phyloP scores from a whole-genome alignment of 2,888 invertebrate species.

The Agonum fuliginosum region DNA sequence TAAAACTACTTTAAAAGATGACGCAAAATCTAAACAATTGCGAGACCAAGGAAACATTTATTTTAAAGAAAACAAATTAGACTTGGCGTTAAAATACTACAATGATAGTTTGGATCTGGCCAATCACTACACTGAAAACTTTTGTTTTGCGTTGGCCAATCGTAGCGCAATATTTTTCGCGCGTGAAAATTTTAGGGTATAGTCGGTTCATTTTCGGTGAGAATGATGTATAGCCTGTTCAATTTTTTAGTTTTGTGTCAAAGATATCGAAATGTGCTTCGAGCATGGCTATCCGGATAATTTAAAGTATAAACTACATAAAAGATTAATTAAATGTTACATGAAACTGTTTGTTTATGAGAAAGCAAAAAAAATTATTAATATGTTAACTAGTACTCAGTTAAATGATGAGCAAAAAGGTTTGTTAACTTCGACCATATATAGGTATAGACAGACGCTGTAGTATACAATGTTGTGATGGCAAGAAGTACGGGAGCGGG shows the following conservation, averaged over 20 bases:
- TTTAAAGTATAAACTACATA: slow-evolving; percentile 78
- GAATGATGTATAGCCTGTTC: not conserved
- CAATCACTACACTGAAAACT: slow-evolving; percentile 74
- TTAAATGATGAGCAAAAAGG: too few relatives aligned
- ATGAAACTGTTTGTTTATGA: slow-evolving; percentile 71
- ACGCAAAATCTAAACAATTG: slow-evolving; percentile 67
- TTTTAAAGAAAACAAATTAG: slow-evolving; percentile 75
- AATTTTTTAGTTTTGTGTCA: slow-evolving; percentile 71
- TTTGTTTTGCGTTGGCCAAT: slow-evolving; percentile 80
- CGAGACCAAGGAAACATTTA: slow-evolving; percentile 77
- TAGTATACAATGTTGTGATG: too few relatives aligned
- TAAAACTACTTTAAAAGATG: slow-evolving; percentile 68
- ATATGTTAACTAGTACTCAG: too few relatives aligned
- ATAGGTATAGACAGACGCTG: too few relatives aligned
- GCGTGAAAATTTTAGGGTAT: slow-evolving; percentile 77
- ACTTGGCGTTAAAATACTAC: slow-evolving; percentile 77
- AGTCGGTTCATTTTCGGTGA: slow-evolving; percentile 19
- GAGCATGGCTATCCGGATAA: slow-evolving; percentile 78
- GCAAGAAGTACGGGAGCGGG: too few relatives aligned
- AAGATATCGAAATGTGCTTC: slow-evolving; percentile 79
- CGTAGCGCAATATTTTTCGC: slow-evolving; percentile 81
- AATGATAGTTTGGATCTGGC: slow-evolving; percentile 79
- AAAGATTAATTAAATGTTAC: slow-evolving; percentile 80
- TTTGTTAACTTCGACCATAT: too few relatives aligned
- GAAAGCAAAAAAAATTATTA: slow-evolving; percentile 36